Conservation (phyloP, 2,113 vertebrate species). For the Psophia crepitans region DNA sequence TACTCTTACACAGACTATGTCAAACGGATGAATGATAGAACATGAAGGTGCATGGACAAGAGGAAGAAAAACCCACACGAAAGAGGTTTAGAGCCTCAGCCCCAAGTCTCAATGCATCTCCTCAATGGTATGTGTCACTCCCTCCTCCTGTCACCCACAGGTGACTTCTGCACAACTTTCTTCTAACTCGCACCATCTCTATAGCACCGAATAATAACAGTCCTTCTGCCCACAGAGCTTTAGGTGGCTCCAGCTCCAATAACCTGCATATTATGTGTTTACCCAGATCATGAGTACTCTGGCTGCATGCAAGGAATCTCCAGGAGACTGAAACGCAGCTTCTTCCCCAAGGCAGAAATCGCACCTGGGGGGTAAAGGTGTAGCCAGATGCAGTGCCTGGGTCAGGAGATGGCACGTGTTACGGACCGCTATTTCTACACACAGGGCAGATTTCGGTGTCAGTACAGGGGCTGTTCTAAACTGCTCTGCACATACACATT, state of each 20-base stretch:
- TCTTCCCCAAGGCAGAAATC: not conserved
- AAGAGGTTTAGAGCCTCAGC: not conserved
- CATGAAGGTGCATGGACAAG: not conserved
- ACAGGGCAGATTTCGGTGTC: not conserved
- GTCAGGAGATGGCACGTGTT: not conserved
- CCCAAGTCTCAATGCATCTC: not conserved
- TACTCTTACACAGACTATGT: not conserved
- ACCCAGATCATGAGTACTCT: not conserved
- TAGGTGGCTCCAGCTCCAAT: not conserved
- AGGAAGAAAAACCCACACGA: not conserved
- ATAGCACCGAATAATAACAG: not conserved
- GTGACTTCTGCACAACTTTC: not conserved
- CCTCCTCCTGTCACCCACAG: not conserved
- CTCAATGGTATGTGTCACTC: not conserved
- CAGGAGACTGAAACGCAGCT: not conserved
- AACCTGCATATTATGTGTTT: not conserved
- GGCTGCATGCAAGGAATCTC: not conserved
- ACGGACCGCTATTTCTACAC: accelerated
- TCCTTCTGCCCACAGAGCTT: not conserved
- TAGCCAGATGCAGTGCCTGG: not conserved
- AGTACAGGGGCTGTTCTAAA: not conserved
- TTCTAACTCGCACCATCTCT: not conserved
- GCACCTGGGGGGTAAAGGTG: not conserved
- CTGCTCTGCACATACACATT: not conserved
- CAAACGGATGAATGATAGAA: not conserved